Evolutionary conservation across 1,140 invertebrate species (phyloP), one percentile per base, ranked within the genome.

Genomic region (Leptopilina boulardi): DNA sequence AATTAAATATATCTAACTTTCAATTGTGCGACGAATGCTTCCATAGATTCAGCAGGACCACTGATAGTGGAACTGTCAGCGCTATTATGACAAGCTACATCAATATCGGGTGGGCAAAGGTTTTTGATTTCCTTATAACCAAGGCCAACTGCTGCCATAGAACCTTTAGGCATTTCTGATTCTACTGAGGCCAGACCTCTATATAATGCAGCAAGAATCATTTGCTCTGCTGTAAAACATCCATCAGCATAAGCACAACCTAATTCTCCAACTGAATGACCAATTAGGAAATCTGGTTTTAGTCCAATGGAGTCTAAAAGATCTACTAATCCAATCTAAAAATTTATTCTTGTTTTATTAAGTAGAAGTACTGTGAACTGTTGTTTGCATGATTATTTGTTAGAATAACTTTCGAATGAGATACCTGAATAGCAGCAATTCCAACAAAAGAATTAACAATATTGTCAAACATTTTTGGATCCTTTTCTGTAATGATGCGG

Each of bases 221-320:
- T 96, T 91, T 98, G 94, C 86, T 97, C 95, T 3, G 94, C 93
- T 9, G 96, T 96, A 75, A 98, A 92, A 75, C 94, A 95, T 1
- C 95, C 96, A 90, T 98, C 97, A 47, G 96, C 96, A 91, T 98
- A 98, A 18, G 94, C 96, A 90, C 97, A 98, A 2, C 96, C 96
- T n/a, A 97, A 87, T 90, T 97, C 96, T 26, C 96, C 96, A 1
- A 96, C 95, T 15, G 96, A 97, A 87, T 98, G 97, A 3, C 94
- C 97, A 85, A 98, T 94, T 66, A 98, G 95, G 42, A 95, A 96
- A 89, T 98, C 96, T 3, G 94, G 94, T 77, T 94, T 92, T n/a
- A 98, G 92, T 18, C 94, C 95, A 76, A 98, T 80, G 1, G 91
- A 87, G 54, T 89, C 92, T 38, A 98, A 87, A 0, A 97, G 83